Percentiles rank a stretch among this genome's conserved stretches.
phyloP scores from a whole-genome alignment of 2,113 vertebrate genomes.

The Sceloporus tristichus region DNA sequence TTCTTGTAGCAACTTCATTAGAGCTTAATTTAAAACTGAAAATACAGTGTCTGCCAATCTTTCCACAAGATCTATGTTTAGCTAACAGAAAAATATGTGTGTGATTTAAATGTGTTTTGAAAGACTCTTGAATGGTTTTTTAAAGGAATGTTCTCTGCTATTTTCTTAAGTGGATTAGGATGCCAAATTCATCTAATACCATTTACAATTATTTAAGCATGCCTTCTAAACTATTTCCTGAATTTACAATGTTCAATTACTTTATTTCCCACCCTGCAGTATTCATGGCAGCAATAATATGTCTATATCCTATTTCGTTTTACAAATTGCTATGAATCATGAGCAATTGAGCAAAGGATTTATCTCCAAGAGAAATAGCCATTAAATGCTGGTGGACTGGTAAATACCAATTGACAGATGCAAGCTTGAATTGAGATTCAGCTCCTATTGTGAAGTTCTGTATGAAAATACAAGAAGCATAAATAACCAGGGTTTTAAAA shows the following conservation, averaged over 20 bases:
- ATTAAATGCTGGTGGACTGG: constrained; percentile 58
- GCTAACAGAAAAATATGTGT: constrained; percentile 2
- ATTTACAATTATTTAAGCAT: constrained; percentile 56
- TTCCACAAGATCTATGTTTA: constrained; percentile 12
- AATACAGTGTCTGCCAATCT: constrained; percentile 13
- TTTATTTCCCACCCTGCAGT: constrained; percentile 68
- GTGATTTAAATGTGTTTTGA: neutral
- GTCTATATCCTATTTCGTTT: constrained; percentile 50
- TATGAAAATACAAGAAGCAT: constrained; percentile 23
- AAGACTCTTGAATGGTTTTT: neutral
- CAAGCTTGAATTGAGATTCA: constrained; percentile 44
- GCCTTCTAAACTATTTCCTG: constrained; percentile 56
- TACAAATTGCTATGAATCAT: constrained; percentile 69
- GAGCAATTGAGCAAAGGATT: constrained; percentile 60
- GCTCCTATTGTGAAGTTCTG: constrained; percentile 31
- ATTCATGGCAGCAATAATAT: constrained; percentile 56
- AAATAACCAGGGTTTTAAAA: constrained; percentile 35
- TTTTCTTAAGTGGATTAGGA: constrained; percentile 61
- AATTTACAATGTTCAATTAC: constrained; percentile 67
- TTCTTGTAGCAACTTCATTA: neutral
- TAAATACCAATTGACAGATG: constrained; percentile 65
- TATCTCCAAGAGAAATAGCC: constrained; percentile 52
- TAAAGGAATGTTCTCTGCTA: constrained; percentile 44
- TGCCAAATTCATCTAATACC: constrained; percentile 63
- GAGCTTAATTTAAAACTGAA: neutral